A percentile compares a stretch with the other conserved stretches of the same genome.
Conservation (phyloP, 2,797 vertebrate species). For the Toxotes lorentzi region DNA sequence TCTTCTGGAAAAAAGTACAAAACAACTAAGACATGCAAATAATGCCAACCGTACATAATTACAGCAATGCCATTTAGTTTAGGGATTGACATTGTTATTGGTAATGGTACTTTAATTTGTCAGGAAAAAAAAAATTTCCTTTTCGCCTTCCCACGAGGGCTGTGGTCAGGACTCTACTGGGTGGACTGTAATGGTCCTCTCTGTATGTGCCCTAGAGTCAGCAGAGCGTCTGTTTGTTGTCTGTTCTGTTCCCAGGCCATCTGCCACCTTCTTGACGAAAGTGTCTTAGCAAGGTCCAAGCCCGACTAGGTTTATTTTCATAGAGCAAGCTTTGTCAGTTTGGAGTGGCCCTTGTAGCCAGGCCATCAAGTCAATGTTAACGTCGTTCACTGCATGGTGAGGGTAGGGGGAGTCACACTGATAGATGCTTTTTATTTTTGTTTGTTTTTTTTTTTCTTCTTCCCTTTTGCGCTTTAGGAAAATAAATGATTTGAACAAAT, state of each 20-base stretch:
- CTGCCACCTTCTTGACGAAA: slow-evolving; percentile 54
- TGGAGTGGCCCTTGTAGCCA: slow-evolving; percentile 67
- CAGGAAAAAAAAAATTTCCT: slow-evolving; percentile 37
- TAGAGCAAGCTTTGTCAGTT: slow-evolving; percentile 87
- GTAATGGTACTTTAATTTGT: slow-evolving; percentile 87
- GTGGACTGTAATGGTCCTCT: slow-evolving; percentile 29
- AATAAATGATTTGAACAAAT: slow-evolving; percentile 63
- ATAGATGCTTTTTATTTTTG: slow-evolving; percentile 50
- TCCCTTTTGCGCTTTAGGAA: slow-evolving; percentile 73
- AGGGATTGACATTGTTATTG: slow-evolving; percentile 86
- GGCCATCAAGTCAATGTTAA: slow-evolving; percentile 60
- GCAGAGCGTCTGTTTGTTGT: slow-evolving; percentile 41
- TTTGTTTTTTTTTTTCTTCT: slow-evolving; percentile 12
- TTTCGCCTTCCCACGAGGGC: slow-evolving; percentile 64
- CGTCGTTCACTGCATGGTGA: slow-evolving; percentile 76
- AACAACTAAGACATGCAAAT: slow-evolving; percentile 85
- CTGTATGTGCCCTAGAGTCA: slow-evolving; percentile 41
- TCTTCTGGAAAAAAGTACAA: slow-evolving; percentile 83
- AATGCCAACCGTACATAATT: slow-evolving; percentile 91
- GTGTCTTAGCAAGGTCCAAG: slow-evolving; percentile 56
- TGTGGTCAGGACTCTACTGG: slow-evolving; percentile 53
- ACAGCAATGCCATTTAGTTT: slow-evolving; percentile 93
- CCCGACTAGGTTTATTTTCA: slow-evolving; percentile 81
- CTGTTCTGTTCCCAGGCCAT: slow-evolving; percentile 48
- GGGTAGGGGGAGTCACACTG: slow-evolving; percentile 80